Conservation (phyloP, 2,113 vertebrate species). For the Pygoscelis antarcticus region DNA sequence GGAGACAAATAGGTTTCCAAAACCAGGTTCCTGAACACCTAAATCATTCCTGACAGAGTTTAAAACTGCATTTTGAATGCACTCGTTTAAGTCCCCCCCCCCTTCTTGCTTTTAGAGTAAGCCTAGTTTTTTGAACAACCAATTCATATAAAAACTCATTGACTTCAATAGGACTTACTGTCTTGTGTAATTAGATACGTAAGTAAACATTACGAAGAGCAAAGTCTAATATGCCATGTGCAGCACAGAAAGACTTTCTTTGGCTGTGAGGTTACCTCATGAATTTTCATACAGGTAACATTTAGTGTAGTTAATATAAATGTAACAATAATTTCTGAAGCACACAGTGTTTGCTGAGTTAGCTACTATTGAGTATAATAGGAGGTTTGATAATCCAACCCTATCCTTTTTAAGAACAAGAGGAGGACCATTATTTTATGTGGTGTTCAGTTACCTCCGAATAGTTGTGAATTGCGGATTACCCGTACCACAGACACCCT, state of each 20-base stretch:
- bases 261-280: background rate
- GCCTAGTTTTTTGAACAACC: background rate
- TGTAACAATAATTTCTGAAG: background rate
- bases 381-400: background rate
- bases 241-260: background rate
- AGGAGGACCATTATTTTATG: background rate
- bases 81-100: background rate
- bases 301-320: background rate
- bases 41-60: background rate
- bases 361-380: fast-evolving
- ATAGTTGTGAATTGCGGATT: background rate
- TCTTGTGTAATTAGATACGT: background rate
- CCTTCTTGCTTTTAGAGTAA: background rate
- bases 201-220: background rate
- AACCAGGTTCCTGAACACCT: background rate
- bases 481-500: background rate
- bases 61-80: conserved; percentile 1
- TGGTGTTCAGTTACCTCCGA: background rate
- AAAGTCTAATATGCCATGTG: background rate
- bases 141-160: background rate
- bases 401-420: background rate
- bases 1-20: conserved; percentile 13
- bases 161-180: background rate
- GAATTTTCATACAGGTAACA: background rate
- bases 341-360: background rate